Evolutionary conservation across 2,113 vertebrate species (phyloP), one percentile per base, ranked within the genome.

Genomic region (Camelus bactrianus): DNA sequence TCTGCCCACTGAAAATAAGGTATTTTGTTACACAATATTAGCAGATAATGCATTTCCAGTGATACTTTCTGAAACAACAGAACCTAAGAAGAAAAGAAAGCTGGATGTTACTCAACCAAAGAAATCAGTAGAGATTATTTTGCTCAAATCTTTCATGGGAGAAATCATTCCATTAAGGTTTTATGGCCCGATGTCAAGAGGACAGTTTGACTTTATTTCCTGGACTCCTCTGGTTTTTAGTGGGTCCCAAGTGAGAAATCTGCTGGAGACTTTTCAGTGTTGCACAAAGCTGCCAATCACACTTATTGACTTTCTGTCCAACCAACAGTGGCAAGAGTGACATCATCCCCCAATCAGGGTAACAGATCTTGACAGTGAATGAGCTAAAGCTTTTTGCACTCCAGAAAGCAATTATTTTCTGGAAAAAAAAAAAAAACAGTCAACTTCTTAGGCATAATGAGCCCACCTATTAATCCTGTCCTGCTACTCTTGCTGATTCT

Each of bases 311-410:
- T 98, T 98, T 98, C 98, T 98, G 97, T 94, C 82, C 86, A 97
- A 95, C 77, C 75, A 79, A 90, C 42, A 84, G 80, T 89, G 58
- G 75, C 69, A 96, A 97, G 88, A 95, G 92, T 94, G 93, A 96
- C 83, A 93, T 97, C 97, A 98, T 87, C 96, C 96, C 82, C 96
- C 94, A 98, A 93, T 98, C 98, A 98, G 96, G 95, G 84, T 97
- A 96, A 98, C 95, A 98, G 96, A 98, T 98, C 98, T 97, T 98
- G 98, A 98, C 97, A 97, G 81, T 96, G 98, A 97, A 97, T 93
- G 97, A 98, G 97, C 98, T 98, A 98, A 98, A 98, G 98, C 98
- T 97, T 98, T 98, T 96, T 98, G 97, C 95, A 96, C 95, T 95
- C 89, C 73, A 97, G 96, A 98, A 98, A 97, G 80, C 98, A 98